phyloP scores from a whole-genome alignment of 1,140 invertebrate species.

The Zelostemma sp. region DNA sequence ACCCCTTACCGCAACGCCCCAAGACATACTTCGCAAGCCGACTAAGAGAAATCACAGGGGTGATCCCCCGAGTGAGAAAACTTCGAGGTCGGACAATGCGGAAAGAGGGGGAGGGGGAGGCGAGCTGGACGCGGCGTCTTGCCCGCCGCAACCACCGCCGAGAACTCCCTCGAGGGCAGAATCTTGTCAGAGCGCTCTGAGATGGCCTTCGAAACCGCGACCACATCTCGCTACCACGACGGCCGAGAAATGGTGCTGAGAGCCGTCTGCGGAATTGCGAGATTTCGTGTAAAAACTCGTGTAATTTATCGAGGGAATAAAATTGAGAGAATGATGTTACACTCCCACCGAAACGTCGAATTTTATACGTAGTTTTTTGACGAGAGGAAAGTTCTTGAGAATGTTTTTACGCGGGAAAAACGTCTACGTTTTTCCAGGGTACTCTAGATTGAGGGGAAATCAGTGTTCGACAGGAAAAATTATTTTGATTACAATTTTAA shows the following conservation, averaged over 20 bases:
- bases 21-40: constrained; percentile 61
- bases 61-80: constrained; percentile 63
- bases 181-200: constrained; percentile 67
- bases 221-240: constrained; percentile 58
- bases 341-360: no score
- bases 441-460: no score
- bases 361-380: no score
- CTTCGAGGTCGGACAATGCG: constrained; percentile 27
- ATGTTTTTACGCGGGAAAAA: no score
- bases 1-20: constrained; percentile 52
- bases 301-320: no score
- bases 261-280: no score
- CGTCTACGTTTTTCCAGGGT: no score
- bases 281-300: no score
- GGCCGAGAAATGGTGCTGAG: constrained; percentile 67
- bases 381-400: no score
- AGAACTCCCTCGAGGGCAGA: constrained; percentile 67
- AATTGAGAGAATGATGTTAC: no score
- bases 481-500: no score
- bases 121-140: constrained; percentile 41
- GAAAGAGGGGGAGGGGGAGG: constrained; percentile 31
- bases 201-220: constrained; percentile 65
- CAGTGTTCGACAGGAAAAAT: no score
- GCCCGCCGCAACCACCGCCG: constrained; percentile 55
- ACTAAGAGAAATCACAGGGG: constrained; percentile 73